These are phyloP conservation scores for Digitonthophagus gazella DNA, from an alignment of 2,888 invertebrate genomes.

Conservation along the genomic window DNA sequence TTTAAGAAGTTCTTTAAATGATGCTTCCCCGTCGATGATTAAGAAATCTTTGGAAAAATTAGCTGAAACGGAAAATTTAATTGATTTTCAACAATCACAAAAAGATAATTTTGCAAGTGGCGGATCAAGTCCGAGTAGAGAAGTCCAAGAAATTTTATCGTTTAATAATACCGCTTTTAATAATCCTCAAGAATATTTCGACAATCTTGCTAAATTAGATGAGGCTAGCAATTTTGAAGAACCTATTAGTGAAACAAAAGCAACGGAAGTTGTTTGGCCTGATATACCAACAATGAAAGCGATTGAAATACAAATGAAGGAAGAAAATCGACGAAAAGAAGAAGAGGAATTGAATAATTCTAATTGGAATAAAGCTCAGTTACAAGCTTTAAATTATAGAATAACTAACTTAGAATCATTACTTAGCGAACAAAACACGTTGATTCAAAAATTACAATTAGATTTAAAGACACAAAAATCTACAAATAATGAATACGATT, in stretches of 20 bases:
- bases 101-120: slow-evolving; percentile 64
- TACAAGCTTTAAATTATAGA: slow-evolving; percentile 43
- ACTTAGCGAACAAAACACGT: slow-evolving; percentile 44
- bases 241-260: slow-evolving; percentile 34
- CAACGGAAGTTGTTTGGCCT: slow-evolving; percentile 47
- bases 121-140: slow-evolving; percentile 87
- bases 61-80: slow-evolving; percentile 37
- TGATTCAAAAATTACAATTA: slow-evolving; percentile 43
- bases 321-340: slow-evolving; percentile 33
- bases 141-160: slow-evolving; percentile 84
- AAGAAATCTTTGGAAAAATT: slow-evolving; percentile 28
- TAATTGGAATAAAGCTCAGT: slow-evolving; percentile 35
- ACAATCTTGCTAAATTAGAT: slow-evolving; percentile 41
- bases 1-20: slow-evolving; percentile 30
- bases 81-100: slow-evolving; percentile 40
- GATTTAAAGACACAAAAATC: slow-evolving; percentile 40
- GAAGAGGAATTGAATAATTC: slow-evolving; percentile 25
- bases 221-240: slow-evolving; percentile 35
- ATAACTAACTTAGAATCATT: slow-evolving; percentile 43
- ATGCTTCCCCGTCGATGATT: slow-evolving; percentile 30
- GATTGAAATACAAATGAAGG: slow-evolving; percentile 42
- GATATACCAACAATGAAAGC: slow-evolving; percentile 50
- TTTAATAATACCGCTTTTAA: slow-evolving; percentile 54
- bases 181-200: slow-evolving; percentile 44
- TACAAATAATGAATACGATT: slow-evolving; percentile 32